Conservation (phyloP, 2,888 invertebrate genomes). For the Schizaphis graminum region DNA sequence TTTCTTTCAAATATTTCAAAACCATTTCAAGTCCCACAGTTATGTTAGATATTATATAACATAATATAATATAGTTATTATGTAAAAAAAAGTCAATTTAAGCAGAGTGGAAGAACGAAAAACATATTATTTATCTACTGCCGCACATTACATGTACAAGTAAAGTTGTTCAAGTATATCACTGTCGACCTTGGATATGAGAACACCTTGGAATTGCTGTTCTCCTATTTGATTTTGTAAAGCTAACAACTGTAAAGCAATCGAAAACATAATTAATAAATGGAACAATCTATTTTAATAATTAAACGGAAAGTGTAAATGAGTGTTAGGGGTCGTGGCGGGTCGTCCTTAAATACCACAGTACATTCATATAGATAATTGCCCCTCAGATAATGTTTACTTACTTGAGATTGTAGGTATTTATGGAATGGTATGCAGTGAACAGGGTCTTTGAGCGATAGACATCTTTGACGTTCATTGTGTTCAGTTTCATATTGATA, state of each 20-base stretch:
- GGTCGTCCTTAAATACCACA: background rate
- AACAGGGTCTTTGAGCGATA: slow-evolving; percentile 83
- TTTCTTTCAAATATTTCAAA: background rate
- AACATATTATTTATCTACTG: background rate
- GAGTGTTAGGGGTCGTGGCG: background rate
- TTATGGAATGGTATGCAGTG: slow-evolving; percentile 82
- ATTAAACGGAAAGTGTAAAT: background rate
- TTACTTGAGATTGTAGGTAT: slow-evolving; percentile 80
- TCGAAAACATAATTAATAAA: slow-evolving; percentile 49
- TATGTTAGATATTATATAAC: slow-evolving; percentile 22
- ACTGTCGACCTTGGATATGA: slow-evolving; percentile 81
- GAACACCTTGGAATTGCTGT: slow-evolving; percentile 79
- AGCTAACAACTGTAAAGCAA: slow-evolving; percentile 76
- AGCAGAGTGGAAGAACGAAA: background rate
- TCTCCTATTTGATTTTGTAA: slow-evolving; percentile 82
- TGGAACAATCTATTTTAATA: slow-evolving; percentile 36
- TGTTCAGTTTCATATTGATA: slow-evolving; percentile 80
- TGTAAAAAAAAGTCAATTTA: background rate
- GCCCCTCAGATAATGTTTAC: slow-evolving; percentile 51
- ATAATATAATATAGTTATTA: slow-evolving; percentile 20
- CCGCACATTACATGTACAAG: slow-evolving; percentile 43
- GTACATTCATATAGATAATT: background rate
- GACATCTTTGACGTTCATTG: slow-evolving; percentile 79
- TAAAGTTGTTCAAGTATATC: slow-evolving; percentile 72
- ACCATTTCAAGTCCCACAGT: background rate